These are phyloP conservation scores for Drosophila virilis DNA, from an alignment of 1,140 invertebrate genomes.

Conservation along the genomic window DNA sequence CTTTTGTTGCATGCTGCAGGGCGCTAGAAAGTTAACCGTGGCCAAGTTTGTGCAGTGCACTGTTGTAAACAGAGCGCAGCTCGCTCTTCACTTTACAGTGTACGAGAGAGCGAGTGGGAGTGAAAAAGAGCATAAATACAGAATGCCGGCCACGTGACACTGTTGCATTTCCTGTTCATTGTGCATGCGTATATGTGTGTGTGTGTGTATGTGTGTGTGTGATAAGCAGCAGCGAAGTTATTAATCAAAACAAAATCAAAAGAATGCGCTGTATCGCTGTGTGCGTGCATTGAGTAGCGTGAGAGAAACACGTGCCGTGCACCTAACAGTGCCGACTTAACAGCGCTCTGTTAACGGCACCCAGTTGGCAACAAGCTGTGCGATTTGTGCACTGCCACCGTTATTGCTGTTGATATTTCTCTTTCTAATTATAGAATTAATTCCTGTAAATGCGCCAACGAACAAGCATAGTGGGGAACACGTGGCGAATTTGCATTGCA, in stretches of 20 bases:
- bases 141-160: constrained; percentile 77
- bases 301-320: constrained; percentile 82
- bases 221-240: constrained; percentile 77
- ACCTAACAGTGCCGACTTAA: constrained; percentile 56
- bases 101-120: constrained; percentile 7
- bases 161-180: constrained; percentile 66
- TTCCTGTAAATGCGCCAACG: constrained; percentile 12
- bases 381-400: constrained; percentile 31
- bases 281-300: constrained; percentile 51
- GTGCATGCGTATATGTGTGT: constrained; percentile 28
- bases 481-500: constrained; percentile 9
- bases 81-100: constrained; percentile 29
- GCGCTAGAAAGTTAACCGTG: constrained; percentile 65
- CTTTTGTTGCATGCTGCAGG: constrained; percentile 50
- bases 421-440: constrained; percentile 57
- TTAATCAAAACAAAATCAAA: constrained; percentile 84
- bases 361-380: constrained; percentile 65
- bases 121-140: constrained; percentile 15
- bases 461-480: not conserved
- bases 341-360: constrained; percentile 51
- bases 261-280: constrained; percentile 38
- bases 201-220: constrained; percentile 46
- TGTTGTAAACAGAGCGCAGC: constrained; percentile 63
- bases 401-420: constrained; percentile 5
- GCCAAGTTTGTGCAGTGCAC: constrained; percentile 39